Conservation (phyloP, 2,888 invertebrate species). For the Morinoia aosen region DNA sequence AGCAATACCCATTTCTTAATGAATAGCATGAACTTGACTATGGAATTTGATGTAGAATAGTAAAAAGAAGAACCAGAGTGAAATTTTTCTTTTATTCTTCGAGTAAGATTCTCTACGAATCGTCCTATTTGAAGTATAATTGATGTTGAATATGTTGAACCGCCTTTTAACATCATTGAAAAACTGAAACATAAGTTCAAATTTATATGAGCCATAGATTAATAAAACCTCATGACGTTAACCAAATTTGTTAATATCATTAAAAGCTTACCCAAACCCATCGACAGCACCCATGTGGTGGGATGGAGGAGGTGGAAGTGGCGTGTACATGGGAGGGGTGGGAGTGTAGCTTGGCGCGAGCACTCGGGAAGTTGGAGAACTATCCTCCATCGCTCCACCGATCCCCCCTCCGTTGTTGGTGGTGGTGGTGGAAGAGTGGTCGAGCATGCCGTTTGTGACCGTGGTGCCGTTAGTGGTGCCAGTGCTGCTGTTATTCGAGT, state of each 20-base stretch:
- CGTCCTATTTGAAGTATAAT: too few species aligned
- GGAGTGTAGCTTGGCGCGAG: constrained; percentile 60
- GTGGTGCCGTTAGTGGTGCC: not conserved
- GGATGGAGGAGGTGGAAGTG: constrained; percentile 62
- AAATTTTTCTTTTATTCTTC: too few species aligned
- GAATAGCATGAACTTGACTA: too few species aligned
- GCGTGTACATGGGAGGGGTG: constrained; percentile 66
- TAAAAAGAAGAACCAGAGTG: too few species aligned
- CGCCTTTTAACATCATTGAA: too few species aligned
- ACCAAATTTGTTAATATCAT: not conserved
- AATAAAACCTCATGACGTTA: too few species aligned
- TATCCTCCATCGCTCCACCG: constrained; percentile 7
- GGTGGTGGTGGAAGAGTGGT: not conserved
- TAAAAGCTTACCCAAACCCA: constrained; percentile 6
- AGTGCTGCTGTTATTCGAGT: not conserved
- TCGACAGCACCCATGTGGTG: constrained; percentile 22
- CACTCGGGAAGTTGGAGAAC: constrained; percentile 57
- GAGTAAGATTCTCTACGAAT: too few species aligned
- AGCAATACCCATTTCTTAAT: too few species aligned
- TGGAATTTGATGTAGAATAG: too few species aligned
- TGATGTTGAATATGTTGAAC: too few species aligned
- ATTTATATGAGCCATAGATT: too few species aligned
- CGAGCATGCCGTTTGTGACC: not conserved
- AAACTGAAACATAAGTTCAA: too few species aligned
- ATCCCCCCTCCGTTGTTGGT: not conserved